Evolutionary conservation across 2,888 invertebrate species (phyloP), one percentile per base, ranked within the genome.

Genomic region (Pristionchus maxplancki): DNA sequence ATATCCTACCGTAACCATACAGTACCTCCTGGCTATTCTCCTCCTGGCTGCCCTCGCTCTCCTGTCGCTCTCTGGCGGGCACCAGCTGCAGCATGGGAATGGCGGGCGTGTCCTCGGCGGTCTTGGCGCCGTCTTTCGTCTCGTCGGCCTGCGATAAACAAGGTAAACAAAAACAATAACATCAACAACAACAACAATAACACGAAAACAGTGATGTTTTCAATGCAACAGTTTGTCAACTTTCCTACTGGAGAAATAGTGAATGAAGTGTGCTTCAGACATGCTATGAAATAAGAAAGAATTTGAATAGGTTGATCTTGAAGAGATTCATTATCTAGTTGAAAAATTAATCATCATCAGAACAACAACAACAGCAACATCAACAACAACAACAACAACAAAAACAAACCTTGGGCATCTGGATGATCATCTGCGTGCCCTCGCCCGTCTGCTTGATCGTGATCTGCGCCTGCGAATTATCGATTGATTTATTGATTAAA

Each of bases 351-450:
- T n/a, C n/a, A n/a, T n/a, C n/a, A n/a, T n/a, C n/a, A n/a, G n/a
- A n/a, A n/a, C n/a, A n/a, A n/a, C n/a, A n/a, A n/a, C n/a, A n/a
- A n/a, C n/a, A n/a, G n/a, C n/a, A n/a, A n/a, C n/a, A n/a, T n/a
- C 1, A 9, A 28, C 2, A 9, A 4, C 24, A 11, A 1, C 8
- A 8, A 82, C 84, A 37, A 62, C 34, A 8, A 62, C n/a, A n/a
- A n/a, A n/a, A n/a, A n/a, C n/a, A n/a, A n/a, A n/a, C n/a, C n/a
- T n/a, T n/a, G n/a, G n/a, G 86, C 64, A 86, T 17, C 67, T 40
- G 44, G 20, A 86, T 44, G 67, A 86, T 67, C 86, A 86, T 64
- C 86, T 86, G 86, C 31, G 86, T 86, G 67, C 86, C 86, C 67
- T 86, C 67, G 53, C 64, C 86, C 11, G 64, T 86, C 48, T 64